Conservation (phyloP, 2,888 invertebrate genomes). For the Andrena minutula region DNA sequence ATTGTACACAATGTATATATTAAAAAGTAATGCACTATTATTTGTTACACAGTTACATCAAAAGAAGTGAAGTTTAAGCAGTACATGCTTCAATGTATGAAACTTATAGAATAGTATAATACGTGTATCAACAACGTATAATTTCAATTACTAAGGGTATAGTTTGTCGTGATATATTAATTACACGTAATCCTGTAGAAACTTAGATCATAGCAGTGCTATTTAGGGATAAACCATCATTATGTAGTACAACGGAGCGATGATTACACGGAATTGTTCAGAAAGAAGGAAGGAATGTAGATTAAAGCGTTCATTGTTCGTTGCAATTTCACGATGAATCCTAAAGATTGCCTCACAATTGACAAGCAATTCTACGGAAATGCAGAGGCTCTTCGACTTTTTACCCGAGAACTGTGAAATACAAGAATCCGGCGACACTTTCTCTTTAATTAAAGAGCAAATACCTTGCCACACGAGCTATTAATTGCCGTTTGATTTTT, state of each 20-base stretch:
- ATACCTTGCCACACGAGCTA: conserved; percentile 16
- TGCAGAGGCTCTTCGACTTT: not conserved
- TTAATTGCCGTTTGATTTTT: conserved; percentile 22
- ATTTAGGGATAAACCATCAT: not conserved
- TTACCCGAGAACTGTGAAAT: conserved; percentile 3
- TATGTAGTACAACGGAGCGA: not conserved
- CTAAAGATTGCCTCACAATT: not conserved
- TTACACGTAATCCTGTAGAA: not conserved
- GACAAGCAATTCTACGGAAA: conserved; percentile 5
- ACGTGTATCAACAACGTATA: not conserved
- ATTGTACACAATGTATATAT: too few relatives aligned
- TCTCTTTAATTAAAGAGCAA: conserved; percentile 48
- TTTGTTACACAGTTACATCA: not conserved
- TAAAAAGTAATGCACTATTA: not conserved
- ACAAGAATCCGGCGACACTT: conserved; percentile 45
- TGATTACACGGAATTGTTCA: not conserved
- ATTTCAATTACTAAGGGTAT: not conserved
- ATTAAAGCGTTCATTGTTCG: not conserved
- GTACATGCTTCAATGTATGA: not conserved
- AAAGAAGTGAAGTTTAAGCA: not conserved
- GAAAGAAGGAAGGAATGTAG: not conserved
- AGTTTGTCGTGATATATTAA: not conserved
- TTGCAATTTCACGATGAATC: not conserved
- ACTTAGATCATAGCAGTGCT: not conserved
- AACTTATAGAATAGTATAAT: not conserved